Base-by-base conservation (phyloP, 2,113 vertebrate species). In the Greenwoodochromis staneri region DNA sequence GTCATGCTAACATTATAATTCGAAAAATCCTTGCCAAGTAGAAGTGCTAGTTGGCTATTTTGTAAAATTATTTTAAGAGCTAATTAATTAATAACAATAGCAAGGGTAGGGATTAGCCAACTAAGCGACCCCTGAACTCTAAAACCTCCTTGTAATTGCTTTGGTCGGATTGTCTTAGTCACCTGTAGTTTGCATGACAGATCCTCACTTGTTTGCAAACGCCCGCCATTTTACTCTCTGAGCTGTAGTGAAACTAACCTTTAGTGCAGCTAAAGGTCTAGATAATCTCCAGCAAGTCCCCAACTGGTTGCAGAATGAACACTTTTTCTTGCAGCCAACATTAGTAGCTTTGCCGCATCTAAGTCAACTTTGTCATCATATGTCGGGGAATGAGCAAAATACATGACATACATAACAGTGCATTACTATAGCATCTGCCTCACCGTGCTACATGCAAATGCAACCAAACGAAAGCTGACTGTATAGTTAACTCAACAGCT, bases 271-370 rank as follows among this genome's bases (percentile, higher is more conserved):
- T 63, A 63, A 63, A 63, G 1, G 31, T 4, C 59, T 63, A n/a
- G 34, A 66, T 38, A 13, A 38, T 66, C 61, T 38, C 61, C 66
- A 71, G 66, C 66, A 71, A 71, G 38, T 71, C 66, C 7, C 66
- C 66, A 42, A 42, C 66, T 42, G 12, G n/a, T 71, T 24, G 36
- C 66, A 40, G 36, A 71, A 16, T 71, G 2, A 21, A 71, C 63
- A 71, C n/a, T 42, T 71, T 69, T 71, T 21, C 36, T 38, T 66
- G 61, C 61, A 66, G 6, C 34, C 61, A 38, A 38, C 17, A 63
- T 63, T 63, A 63, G 59, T 63, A 63, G 29, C 42, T 76, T 31
- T 76, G 24, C 71, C 2, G 7, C 0, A 47, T 19, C 42, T 27
- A 76, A 47, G 6, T 76, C 42, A 76, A 13, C 73, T 51, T 78